These are phyloP conservation scores for Medauroidea extradentata DNA, from an alignment of 1,140 invertebrate species.

Conservation along the genomic window DNA sequence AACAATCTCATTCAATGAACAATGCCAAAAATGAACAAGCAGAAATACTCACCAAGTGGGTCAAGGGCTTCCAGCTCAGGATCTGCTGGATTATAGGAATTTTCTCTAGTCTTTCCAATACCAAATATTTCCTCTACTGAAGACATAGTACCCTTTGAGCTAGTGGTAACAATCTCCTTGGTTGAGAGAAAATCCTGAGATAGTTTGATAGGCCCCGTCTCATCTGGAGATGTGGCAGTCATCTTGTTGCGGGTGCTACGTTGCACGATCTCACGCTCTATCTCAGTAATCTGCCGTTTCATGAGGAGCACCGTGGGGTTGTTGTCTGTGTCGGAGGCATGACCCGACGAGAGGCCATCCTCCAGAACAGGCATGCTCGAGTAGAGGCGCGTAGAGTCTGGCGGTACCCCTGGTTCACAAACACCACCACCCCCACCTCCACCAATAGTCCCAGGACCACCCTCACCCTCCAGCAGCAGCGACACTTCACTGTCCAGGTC, in stretches of 20 bases:
- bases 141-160: too few species aligned
- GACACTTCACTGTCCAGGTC: conserved; percentile 80
- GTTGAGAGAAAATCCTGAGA: too few species aligned
- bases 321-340: conserved; percentile 88
- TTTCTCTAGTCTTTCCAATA: conserved; percentile 34
- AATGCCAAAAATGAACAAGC: neutral
- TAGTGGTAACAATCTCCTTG: too few species aligned
- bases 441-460: conserved; percentile 22
- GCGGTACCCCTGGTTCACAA: conserved; percentile 29
- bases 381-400: conserved; percentile 53
- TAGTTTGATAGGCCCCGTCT: neutral
- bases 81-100: conserved; percentile 42
- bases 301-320: conserved; percentile 61
- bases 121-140: neutral
- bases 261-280: conserved; percentile 66
- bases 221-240: neutral
- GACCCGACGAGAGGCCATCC: conserved; percentile 86
- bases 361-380: conserved; percentile 90
- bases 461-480: conserved; percentile 66
- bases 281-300: conserved; percentile 69
- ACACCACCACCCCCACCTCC: conserved; percentile 13
- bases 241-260: conserved; percentile 42
- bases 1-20: neutral
- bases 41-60: conserved; percentile 47
- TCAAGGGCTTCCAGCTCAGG: conserved; percentile 59